Base-by-base conservation (phyloP, 2,888 invertebrate genomes). In the Synanthedon formicaeformis region DNA sequence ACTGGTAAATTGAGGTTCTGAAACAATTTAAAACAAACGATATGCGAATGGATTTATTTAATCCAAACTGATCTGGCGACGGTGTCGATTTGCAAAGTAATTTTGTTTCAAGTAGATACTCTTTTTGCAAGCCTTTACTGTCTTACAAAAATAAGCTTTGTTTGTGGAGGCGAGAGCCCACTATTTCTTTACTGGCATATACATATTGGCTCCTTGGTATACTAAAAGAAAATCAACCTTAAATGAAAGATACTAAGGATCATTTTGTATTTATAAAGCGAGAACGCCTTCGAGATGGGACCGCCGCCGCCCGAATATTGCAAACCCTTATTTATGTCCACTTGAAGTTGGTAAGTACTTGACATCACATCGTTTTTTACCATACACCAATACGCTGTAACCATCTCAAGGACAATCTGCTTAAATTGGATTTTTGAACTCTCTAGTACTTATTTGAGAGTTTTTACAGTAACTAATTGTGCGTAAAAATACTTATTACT, bases 241-340 rank as follows among this genome's bases (percentile, higher is more conserved):
- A 57, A 56, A 10, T 0, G 1, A 27, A 2, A 4, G 1, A 0
- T 1, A 45, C 8, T 67, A 73, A 57, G 57, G 67, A 59, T 51
- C 57, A 58, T 53, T 68, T 55, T 78, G 48, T 57, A 55, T 58
- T 66, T 45, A 5, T 66, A 68, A 69, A 67, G 65, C 65, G 63
- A 61, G 70, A 64, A 67, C 78, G 72, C 76, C 75, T 81, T 73
- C 63, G 77, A 74, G 82, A 76, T 76, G 77, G 75, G 75, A 78
- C 80, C 34, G 34, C 10, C 77, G 73, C 78, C 78, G 57, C 52
- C 52, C 56, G 74, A 82, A 85, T 84, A 82, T 82, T 81, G 81
- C 34, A 76, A 78, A 72, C 78, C 81, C 78, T 85, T 87, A 85
- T 86, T 86, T 86, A 86, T 82, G 83, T 81, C 81, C 84, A 81